A percentile compares a stretch with the other conserved stretches of the same genome.
phyloP scores from a whole-genome alignment of 2,888 invertebrate species.

The Caenorhabditis sulstoni region DNA sequence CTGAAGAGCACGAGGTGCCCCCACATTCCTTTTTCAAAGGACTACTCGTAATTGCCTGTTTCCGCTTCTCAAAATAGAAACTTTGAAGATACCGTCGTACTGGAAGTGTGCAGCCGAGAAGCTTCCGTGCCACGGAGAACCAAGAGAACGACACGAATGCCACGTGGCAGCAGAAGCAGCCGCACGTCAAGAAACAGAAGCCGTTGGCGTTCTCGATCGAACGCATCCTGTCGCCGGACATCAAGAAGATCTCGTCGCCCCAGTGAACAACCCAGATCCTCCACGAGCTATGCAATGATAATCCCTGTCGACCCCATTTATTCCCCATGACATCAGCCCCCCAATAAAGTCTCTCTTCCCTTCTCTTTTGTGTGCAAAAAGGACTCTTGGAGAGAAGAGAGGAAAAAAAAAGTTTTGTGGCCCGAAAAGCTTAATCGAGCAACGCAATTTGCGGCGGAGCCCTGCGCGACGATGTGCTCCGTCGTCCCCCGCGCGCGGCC shows the following conservation, averaged over 20 bases:
- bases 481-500: conserved; percentile 25
- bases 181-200: conserved; percentile 13
- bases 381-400: conserved; percentile 7
- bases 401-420: conserved; percentile 31
- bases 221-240: conserved; percentile 30
- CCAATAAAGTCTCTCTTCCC: conserved; percentile 31
- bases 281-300: conserved; percentile 40
- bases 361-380: conserved; percentile 17
- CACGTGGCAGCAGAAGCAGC: conserved; percentile 36
- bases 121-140: conserved; percentile 50
- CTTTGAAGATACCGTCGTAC: conserved; percentile 73
- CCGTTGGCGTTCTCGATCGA: conserved; percentile 61
- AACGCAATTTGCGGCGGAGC: conserved; percentile 48
- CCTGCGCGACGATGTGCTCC: conserved; percentile 7
- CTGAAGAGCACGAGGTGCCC: too few relatives aligned
- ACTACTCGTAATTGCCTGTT: conserved; percentile 23
- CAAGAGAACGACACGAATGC: conserved; percentile 40
- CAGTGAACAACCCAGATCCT: conserved; percentile 33
- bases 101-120: conserved; percentile 74
- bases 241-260: conserved; percentile 28
- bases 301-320: conserved; percentile 27
- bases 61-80: conserved; percentile 16
- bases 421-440: conserved; percentile 53
- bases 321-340: conserved; percentile 54
- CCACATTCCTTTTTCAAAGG: too few relatives aligned